Base-by-base conservation (phyloP, 2,888 invertebrate species). In the Pyrrhia umbra region DNA sequence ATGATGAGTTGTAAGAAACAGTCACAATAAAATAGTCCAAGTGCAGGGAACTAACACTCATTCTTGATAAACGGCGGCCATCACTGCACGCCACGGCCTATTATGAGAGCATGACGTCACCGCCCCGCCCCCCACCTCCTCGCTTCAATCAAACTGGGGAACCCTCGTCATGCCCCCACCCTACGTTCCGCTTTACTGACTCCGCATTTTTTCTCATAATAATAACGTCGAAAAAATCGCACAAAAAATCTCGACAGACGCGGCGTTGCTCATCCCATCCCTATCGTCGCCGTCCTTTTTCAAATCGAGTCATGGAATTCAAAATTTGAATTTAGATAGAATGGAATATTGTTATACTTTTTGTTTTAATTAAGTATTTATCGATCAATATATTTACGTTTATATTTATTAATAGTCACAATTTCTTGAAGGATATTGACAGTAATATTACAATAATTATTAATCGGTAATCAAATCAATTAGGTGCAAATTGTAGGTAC, bases 101-200 rank as follows among this genome's bases (percentile, higher is more conserved):
- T 95, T 94, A 94, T 94, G 90, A 94, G 94, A 92, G 92, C 90
- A 90, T 94, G 95, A 95, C 94, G 95, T 95, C 95, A 95, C 93
- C 89, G 94, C 94, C 94, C 94, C 94, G 93, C 93, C 93, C 92
- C 92, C 90, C 92, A 82, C 92, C 92, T 90, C 93, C 91, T 86
- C 87, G 91, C 92, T 93, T 93, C 94, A 93, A 94, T 93, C 94
- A 94, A 92, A 92, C 90, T 85, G 93, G 91, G 93, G 94, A 93
- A 94, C 94, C 95, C 95, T 94, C 94, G 93, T 94, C 94, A 94
- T 89, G 88, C 90, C 92, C 93, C 94, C 94, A 94, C 94, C 94
- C 94, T 83, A 89, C 93, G 93, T 92, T 92, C 88, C 92, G 93
- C 92, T 92, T 91, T 92, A 94, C 94, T 93, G 94, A 94, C 94